Evolutionary conservation across 2,888 invertebrate species (phyloP), one percentile per base, ranked within the genome.

Genomic region (Meganola albula): DNA sequence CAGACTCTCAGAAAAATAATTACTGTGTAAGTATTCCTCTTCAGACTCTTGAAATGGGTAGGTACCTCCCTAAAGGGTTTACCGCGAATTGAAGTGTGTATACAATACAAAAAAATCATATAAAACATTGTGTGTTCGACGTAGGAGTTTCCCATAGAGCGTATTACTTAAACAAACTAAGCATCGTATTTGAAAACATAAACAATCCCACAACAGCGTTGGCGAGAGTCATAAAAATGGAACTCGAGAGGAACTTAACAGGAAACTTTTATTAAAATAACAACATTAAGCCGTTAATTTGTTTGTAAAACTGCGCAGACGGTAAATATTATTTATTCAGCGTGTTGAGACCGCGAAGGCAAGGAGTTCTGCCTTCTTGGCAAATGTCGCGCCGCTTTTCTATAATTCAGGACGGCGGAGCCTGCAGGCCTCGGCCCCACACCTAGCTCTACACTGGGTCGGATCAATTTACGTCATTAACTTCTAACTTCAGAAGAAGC

Each of bases 281-380:
- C 78, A 77, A 79, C 75, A 80, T 79, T 72, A 74, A 72, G 71
- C 63, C 75, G 77, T 78, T 84, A 84, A 85, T 84, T 84, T 85
- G 79, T 84, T 79, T 78, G 83, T 77, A 77, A 80, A 80, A 79
- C 74, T 78, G 80, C 70, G 79, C 82, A 80, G 82, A 79, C 80
- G 74, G 71, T 74, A 74, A 74, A 77, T 72, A 79, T 83, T 79
- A 84, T 63, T 80, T 80, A 84, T 84, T 83, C 77, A 83, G 62
- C 56, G 69, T 65, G 67, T 66, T 63, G 70, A 62, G 70, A 67
- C 71, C 76, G 71, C 68, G 65, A 59, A 63, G 64, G 58, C 65
- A 60, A 54, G 49, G 55, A 54, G 60, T 57, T 58, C 59, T 51
- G 62, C 44, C 62, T 66, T 60, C 65, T 72, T 71, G 68, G 68